Evolutionary conservation across 2,113 vertebrate species (phyloP), one percentile per base, ranked within the genome.

Genomic region (Zootoca vivipara): DNA sequence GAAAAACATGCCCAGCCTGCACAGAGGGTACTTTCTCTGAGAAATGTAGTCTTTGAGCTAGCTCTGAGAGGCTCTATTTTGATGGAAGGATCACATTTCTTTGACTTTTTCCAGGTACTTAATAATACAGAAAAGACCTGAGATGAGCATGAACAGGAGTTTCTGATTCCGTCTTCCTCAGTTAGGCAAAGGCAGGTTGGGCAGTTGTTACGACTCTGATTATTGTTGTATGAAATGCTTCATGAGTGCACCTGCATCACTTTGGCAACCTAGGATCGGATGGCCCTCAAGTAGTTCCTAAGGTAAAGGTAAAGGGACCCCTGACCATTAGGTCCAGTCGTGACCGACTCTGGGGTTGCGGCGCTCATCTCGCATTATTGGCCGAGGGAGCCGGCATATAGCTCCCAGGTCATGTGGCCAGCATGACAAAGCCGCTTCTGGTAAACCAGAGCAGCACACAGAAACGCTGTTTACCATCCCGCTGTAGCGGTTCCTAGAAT

Each of bases 1-100:
- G 93, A 87, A 95, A 80, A 92, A 93, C 91, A 88, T 92, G 89
- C 89, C 91, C 92, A 91, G 87, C 90, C 89, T 90, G 35, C 65
- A 91, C 82, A 91, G 56, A 86, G 80, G 86, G 30, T 56, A 82
- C 92, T 92, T 92, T 93, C 70, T 90, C 42, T 90, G 79, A 83
- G 86, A 92, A n/a, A 38, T 80, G 46, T 46, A 90, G 89, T 91
- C 89, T 86, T 89, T 52, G 88, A 83, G 83, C 85, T 89, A 2
- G 6, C 24, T 73, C 89, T 56, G 82, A 89, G 83, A 82, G 0
- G 0, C 65, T 89, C 62, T 90, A 70, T 16, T 92, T 92, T 87
- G 65, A 88, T 73, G 83, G 87, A 93, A 94, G 78, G 74, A 24
- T 87, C 56, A 91, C 62, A 88, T 90, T 93, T 46, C 78, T 74